A percentile compares a stretch with the other conserved stretches of the same genome.
These are phyloP conservation scores for Philopotamus ludificatus DNA, from an alignment of 1,140 invertebrate species.

Conservation along the genomic window DNA sequence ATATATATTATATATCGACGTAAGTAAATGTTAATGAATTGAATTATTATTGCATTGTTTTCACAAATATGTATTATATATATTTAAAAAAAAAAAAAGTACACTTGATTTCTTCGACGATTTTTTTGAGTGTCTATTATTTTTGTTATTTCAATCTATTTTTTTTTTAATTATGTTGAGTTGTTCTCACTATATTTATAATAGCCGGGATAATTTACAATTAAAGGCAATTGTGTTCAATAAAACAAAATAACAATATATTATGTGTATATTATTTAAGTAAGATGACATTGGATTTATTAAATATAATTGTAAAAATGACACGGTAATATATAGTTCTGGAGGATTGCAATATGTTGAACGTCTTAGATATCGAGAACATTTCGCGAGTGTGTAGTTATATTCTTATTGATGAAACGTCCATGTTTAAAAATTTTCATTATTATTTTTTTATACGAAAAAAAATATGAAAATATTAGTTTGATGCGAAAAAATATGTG, in stretches of 20 bases:
- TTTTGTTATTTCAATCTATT: not conserved
- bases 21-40: not conserved
- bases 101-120: not conserved
- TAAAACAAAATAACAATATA: constrained; percentile 22
- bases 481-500: too few species aligned
- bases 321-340: too few species aligned
- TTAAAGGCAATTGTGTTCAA: constrained; percentile 23
- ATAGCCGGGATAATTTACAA: constrained; percentile 4
- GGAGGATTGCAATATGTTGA: too few species aligned
- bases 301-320: too few species aligned
- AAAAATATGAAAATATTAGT: too few species aligned
- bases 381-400: too few species aligned
- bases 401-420: too few species aligned
- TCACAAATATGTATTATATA: constrained; percentile 8
- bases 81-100: not conserved
- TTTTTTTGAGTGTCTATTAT: not conserved
- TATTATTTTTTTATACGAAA: too few species aligned
- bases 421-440: too few species aligned
- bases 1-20: not conserved
- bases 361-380: too few species aligned
- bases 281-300: not conserved
- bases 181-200: not conserved
- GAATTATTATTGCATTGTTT: constrained; percentile 26
- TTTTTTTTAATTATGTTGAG: not conserved
- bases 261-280: constrained; percentile 4